A percentile compares a stretch with the other conserved stretches of the same genome.
Conservation (phyloP, 2,113 vertebrate genomes). For the Pelusios castaneus region DNA sequence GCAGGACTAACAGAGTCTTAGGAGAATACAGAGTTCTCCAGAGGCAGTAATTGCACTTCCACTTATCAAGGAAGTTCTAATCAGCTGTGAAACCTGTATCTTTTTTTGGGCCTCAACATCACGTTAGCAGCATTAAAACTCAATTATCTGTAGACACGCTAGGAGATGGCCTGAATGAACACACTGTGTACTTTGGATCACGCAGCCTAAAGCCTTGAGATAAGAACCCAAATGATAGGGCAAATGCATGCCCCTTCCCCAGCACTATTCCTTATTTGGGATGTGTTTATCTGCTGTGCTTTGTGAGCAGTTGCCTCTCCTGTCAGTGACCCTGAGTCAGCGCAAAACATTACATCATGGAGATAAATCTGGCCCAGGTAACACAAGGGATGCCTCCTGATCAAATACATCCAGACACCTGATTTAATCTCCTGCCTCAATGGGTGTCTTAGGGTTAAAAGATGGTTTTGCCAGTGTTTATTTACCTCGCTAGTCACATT, state of each 20-base stretch:
- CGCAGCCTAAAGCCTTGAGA: neutral
- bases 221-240: neutral
- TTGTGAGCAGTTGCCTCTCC: neutral
- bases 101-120: neutral
- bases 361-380: constrained; percentile 38
- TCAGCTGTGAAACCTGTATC: neutral
- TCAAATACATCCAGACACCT: constrained; percentile 53
- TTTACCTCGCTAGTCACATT: neutral
- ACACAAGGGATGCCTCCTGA: neutral
- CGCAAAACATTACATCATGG: neutral
- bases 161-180: neutral
- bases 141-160: neutral
- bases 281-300: constrained; percentile 6
- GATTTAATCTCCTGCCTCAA: constrained; percentile 34
- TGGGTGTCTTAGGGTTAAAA: constrained; percentile 7
- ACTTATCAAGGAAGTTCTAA: neutral
- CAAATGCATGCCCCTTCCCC: constrained; percentile 2
- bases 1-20: neutral
- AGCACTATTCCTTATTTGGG: constrained; percentile 5
- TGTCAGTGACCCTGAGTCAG: neutral
- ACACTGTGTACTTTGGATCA: neutral
- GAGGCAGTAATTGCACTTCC: neutral
- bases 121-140: neutral
- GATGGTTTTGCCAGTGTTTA: neutral
- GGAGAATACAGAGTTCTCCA: neutral